Evolutionary conservation across 2,113 vertebrate species (phyloP).

Genomic region (Muscicapa adusta): DNA sequence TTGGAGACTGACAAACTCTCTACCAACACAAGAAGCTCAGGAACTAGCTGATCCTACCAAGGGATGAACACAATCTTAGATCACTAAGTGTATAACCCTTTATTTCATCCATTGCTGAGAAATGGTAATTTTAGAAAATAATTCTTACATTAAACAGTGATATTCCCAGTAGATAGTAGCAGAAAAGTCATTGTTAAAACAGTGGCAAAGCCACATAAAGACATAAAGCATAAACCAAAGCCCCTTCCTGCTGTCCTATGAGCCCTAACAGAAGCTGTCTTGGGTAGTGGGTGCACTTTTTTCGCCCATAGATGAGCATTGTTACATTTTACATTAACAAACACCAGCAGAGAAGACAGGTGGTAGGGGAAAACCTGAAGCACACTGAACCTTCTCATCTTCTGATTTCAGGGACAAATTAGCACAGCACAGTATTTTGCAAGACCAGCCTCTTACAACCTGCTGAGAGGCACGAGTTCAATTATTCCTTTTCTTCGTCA

Average conservation of each 20-base stretch:
- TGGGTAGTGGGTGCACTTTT: rapidly evolving
- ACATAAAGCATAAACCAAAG: neutral
- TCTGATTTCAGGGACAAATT: neutral
- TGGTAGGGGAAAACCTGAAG: neutral
- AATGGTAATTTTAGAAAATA: neutral
- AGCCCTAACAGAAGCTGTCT: neutral
- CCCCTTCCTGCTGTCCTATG: neutral
- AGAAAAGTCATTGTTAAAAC: neutral
- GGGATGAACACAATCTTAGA: neutral
- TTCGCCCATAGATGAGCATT: neutral
- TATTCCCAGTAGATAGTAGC: neutral
- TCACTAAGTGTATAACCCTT: neutral
- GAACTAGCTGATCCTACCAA: neutral
- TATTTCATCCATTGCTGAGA: neutral
- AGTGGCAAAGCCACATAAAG: neutral
- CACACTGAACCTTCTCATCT: neutral
- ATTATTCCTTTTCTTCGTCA: neutral
- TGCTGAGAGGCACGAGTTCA: neutral
- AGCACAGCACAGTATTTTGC: neutral
- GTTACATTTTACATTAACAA: rapidly evolving
- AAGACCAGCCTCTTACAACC: neutral
- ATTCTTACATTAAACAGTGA: neutral
- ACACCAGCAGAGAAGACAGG: neutral
- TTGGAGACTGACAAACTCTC: neutral
- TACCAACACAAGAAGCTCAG: neutral